Evolutionary conservation across 2,113 vertebrate species (phyloP).

Genomic region (Loxodonta africana): DNA sequence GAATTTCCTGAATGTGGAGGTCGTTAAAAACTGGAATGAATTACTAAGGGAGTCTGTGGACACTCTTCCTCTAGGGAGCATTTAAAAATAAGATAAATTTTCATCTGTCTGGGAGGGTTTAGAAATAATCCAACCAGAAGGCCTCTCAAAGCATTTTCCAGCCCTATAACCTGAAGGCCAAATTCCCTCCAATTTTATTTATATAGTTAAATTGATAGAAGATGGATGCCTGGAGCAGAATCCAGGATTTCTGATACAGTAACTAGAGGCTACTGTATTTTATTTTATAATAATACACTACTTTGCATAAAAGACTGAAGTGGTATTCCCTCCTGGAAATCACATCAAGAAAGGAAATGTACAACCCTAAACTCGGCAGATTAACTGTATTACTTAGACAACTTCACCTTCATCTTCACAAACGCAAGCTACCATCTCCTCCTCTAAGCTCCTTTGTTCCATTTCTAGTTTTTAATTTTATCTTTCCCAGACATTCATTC

Average conservation of each 20-base stretch:
- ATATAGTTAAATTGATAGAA: constrained; percentile 62
- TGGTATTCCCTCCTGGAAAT: constrained; percentile 25
- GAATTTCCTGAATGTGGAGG: constrained; percentile 84
- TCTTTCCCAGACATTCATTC: constrained; percentile 64
- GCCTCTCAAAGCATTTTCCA: constrained; percentile 81
- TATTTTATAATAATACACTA: constrained; percentile 57
- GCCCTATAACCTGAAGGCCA: constrained; percentile 73
- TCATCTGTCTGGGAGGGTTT: constrained; percentile 79
- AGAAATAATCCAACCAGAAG: constrained; percentile 84
- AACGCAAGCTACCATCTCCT: not conserved
- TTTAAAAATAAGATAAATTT: constrained; percentile 86
- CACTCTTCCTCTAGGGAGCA: constrained; percentile 80
- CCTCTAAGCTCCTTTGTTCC: not conserved
- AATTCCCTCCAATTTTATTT: constrained; percentile 78
- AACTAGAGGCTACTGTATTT: constrained; percentile 12
- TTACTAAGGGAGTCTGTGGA: constrained; percentile 81
- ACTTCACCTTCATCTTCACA: not conserved
- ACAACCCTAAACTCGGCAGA: constrained; percentile 32
- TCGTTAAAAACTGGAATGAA: constrained; percentile 80
- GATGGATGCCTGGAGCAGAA: constrained; percentile 31
- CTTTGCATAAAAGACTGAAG: constrained; percentile 46
- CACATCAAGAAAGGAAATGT: constrained; percentile 53
- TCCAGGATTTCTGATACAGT: not conserved
- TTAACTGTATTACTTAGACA: not conserved
- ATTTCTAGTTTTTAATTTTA: constrained; percentile 51